These are phyloP conservation scores for Cyrtorhinus lividipennis DNA, from an alignment of 1,140 invertebrate species.

Conservation along the genomic window DNA sequence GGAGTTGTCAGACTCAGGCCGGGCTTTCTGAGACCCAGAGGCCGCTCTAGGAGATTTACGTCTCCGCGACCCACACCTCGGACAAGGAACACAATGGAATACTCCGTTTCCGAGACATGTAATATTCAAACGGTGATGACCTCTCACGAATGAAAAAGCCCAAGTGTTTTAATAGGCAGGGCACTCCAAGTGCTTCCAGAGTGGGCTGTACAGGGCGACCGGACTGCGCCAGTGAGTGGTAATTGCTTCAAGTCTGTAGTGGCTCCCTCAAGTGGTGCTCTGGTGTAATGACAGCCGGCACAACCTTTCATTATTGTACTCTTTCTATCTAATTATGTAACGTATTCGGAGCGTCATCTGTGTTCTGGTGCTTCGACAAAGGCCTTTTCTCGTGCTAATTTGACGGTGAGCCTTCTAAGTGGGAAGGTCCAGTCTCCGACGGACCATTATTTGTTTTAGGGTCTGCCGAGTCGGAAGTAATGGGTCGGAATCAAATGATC, in stretches of 20 bases:
- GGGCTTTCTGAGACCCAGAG: not conserved
- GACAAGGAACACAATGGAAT: not conserved
- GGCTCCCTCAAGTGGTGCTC: not conserved
- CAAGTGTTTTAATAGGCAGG: not conserved
- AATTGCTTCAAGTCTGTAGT: not conserved
- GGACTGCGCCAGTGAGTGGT: not conserved
- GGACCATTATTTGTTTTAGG: not conserved
- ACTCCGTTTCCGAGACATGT: not conserved
- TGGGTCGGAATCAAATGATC: not conserved
- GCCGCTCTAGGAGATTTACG: not conserved
- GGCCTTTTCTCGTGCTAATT: not conserved
- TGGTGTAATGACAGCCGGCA: not conserved
- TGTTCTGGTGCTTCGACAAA: not conserved
- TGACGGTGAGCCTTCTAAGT: not conserved
- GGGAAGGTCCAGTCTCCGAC: not conserved
- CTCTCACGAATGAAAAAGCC: not conserved
- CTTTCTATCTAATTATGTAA: not conserved
- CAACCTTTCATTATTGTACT: not conserved
- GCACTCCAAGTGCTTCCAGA: not conserved
- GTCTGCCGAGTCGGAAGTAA: not conserved
- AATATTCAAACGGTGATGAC: not conserved
- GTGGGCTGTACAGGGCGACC: not conserved
- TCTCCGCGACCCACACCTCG: not conserved
- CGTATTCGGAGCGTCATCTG: not conserved
- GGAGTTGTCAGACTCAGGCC: not conserved